These are phyloP conservation scores for Pangasius krempfi DNA, from an alignment of 2,797 vertebrate genomes.

Conservation along the genomic window DNA sequence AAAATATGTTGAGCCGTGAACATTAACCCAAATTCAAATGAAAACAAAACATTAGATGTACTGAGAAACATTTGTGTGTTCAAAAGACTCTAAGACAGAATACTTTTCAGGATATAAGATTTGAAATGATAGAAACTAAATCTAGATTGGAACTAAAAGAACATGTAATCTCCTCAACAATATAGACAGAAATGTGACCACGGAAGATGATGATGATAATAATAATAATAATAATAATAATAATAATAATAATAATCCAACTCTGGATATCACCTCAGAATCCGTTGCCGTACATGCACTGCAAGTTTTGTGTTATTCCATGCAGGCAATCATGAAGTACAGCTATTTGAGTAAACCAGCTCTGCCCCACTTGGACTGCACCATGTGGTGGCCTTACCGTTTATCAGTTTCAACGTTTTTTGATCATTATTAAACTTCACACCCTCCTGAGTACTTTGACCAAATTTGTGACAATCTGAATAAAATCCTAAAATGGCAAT, in stretches of 20 bases:
- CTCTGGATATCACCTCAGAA: neutral
- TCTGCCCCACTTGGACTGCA: neutral
- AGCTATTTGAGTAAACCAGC: neutral
- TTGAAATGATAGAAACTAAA: neutral
- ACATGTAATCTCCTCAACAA: neutral
- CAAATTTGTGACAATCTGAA: neutral
- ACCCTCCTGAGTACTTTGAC: neutral
- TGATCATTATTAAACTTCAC: neutral
- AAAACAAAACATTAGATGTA: neutral
- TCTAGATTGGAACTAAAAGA: neutral
- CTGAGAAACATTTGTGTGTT: neutral
- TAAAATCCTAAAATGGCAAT: neutral
- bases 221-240: neutral
- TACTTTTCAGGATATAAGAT: too few species aligned
- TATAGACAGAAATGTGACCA: neutral
- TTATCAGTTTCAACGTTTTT: neutral
- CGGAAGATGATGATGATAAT: neutral
- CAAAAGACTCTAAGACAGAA: neutral
- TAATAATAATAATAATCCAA: neutral
- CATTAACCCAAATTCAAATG: neutral
- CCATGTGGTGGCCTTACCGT: neutral
- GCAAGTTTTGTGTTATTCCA: neutral
- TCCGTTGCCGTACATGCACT: neutral
- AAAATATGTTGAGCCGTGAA: neutral
- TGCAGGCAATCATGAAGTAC: neutral